Conservation (phyloP, 2,113 vertebrate genomes). For the Cinclus cinclus region DNA sequence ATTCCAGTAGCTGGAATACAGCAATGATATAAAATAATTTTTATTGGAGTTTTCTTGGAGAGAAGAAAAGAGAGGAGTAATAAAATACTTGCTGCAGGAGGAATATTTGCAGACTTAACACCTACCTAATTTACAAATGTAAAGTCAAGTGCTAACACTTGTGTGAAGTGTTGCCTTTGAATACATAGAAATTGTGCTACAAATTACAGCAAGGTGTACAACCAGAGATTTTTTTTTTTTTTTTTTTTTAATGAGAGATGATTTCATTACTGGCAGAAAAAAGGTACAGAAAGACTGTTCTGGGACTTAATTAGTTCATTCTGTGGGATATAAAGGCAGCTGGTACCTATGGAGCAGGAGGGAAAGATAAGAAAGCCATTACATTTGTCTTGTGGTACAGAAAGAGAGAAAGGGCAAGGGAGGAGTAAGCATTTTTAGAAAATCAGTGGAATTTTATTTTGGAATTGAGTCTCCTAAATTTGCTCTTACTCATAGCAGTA, state of each 20-base stretch:
- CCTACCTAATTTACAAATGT: not conserved
- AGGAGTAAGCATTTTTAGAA: not conserved
- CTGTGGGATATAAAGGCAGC: not conserved
- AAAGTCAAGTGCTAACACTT: not conserved
- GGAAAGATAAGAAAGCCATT: not conserved
- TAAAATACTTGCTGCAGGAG: not conserved
- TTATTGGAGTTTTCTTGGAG: not conserved
- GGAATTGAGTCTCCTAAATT: not conserved
- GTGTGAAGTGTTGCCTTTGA: not conserved
- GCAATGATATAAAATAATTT: not conserved
- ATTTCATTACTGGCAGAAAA: not conserved
- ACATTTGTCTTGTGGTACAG: not conserved
- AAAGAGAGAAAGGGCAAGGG: not conserved
- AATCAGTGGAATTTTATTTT: not conserved
- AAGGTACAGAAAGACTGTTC: not conserved
- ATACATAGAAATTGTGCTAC: not conserved
- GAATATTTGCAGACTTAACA: not conserved
- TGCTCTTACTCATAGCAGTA: not conserved
- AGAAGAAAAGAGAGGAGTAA: not conserved
- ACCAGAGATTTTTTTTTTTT: not conserved
- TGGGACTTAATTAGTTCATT: not conserved
- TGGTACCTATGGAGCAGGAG: not conserved
- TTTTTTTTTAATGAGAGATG: not conserved
- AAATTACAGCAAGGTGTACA: not conserved
- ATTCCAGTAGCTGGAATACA: not conserved